Conservation (phyloP, 1,140 invertebrate species). For the Hycleus cichorii region DNA sequence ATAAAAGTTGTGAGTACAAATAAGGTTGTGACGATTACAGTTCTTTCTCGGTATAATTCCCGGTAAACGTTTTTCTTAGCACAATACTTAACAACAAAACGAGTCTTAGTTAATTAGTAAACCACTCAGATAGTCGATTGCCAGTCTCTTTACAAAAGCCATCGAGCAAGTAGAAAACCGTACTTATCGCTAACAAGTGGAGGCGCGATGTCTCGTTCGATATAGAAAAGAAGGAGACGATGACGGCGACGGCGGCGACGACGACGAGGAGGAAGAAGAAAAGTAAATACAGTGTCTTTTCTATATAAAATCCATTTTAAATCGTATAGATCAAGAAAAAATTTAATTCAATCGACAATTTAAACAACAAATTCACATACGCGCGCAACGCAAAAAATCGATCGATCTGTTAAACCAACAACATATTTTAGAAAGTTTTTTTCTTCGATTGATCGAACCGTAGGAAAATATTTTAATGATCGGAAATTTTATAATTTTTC, state of each 20-base stretch:
- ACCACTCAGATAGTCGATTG: conserved; percentile 21
- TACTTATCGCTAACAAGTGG: conserved; percentile 21
- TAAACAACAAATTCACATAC: too few species aligned
- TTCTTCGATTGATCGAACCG: too few species aligned
- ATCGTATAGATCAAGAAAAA: too few species aligned
- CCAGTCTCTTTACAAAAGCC: conserved; percentile 15
- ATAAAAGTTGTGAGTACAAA: conserved; percentile 18
- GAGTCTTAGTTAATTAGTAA: conserved; percentile 35
- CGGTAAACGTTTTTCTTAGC: conserved; percentile 30
- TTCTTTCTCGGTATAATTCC: conserved; percentile 20
- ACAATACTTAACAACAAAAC: conserved; percentile 24
- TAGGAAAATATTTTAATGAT: too few species aligned
- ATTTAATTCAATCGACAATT: too few species aligned
- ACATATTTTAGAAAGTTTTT: too few species aligned
- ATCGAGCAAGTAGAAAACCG: conserved; percentile 20
- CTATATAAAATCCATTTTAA: too few species aligned
- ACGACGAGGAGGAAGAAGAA: too few species aligned
- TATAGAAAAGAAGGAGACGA: conserved; percentile 1
- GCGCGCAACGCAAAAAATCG: too few species aligned
- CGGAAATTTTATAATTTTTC: too few species aligned
- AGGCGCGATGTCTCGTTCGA: conserved; percentile 28
- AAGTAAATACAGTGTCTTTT: too few species aligned
- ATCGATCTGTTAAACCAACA: too few species aligned
- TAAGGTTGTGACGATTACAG: conserved; percentile 29
- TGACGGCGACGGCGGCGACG: not conserved